Conservation (phyloP, 2,113 vertebrate genomes). For the Barbus barbus region DNA sequence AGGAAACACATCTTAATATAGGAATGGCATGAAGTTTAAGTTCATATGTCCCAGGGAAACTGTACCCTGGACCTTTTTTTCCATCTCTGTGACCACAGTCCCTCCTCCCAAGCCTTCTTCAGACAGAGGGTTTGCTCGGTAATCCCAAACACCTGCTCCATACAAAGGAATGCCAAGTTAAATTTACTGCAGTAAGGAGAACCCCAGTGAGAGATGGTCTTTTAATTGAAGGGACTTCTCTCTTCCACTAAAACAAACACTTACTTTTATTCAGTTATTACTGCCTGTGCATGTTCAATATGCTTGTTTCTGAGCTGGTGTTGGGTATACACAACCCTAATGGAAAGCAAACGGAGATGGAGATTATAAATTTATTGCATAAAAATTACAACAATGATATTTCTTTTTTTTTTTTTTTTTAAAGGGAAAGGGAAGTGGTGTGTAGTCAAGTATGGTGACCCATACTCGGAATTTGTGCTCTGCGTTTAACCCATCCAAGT, state of each 20-base stretch:
- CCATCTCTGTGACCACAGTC: constrained; percentile 18
- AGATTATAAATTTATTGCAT: background rate
- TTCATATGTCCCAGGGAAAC: constrained; percentile 64
- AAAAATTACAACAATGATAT: background rate
- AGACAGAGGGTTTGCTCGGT: constrained; percentile 42
- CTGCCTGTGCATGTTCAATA: background rate
- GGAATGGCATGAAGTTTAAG: constrained; percentile 57
- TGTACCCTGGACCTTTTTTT: constrained; percentile 48
- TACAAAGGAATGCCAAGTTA: constrained; percentile 69
- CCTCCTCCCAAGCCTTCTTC: constrained; percentile 24
- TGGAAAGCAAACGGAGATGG: background rate
- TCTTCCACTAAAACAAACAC: constrained; percentile 30
- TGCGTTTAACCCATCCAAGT: no score
- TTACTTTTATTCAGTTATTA: constrained; percentile 2
- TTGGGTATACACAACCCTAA: background rate
- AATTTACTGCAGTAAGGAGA: constrained; percentile 70
- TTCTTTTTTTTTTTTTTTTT: no score
- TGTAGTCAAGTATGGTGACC: no score
- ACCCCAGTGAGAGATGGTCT: constrained; percentile 60
- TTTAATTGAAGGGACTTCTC: constrained; percentile 64
- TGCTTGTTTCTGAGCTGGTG: background rate
- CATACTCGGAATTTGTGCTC: no score
- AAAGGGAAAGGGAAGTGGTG: no score
- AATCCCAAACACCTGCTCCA: constrained; percentile 75
- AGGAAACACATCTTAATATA: constrained; percentile 27